Percentiles rank a stretch among this genome's conserved stretches.
phyloP scores from a whole-genome alignment of 2,113 vertebrate species.

The Dasypus novemcinctus region DNA sequence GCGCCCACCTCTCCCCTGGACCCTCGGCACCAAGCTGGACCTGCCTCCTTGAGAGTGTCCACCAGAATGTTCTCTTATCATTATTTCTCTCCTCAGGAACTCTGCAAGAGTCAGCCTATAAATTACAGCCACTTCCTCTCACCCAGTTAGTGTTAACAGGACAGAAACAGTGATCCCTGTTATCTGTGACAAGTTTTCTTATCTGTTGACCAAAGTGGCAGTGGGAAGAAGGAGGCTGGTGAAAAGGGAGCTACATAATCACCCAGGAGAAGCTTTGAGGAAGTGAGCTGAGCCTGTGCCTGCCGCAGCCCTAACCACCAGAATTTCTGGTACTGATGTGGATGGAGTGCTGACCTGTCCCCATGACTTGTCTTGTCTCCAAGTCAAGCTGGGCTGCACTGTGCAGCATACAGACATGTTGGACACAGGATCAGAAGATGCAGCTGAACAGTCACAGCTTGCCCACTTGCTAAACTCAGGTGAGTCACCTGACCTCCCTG shows the following conservation, averaged over 20 bases:
- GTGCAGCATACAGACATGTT: neutral
- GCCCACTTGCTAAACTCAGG: neutral
- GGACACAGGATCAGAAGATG: neutral
- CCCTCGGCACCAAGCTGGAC: accelerated
- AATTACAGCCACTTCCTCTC: neutral
- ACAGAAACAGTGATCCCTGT: neutral
- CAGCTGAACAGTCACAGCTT: neutral
- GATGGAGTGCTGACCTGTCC: neutral
- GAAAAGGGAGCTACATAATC: neutral
- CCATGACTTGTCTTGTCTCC: too few relatives aligned
- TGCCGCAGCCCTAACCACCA: neutral
- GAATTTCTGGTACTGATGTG: neutral
- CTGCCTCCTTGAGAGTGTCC: neutral
- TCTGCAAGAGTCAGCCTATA: neutral
- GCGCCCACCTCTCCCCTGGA: neutral
- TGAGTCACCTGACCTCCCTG: neutral
- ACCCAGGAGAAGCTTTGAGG: neutral
- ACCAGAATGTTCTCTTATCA: neutral
- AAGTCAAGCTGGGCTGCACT: neutral
- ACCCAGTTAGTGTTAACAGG: neutral
- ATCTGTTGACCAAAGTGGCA: neutral
- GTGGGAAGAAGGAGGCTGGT: neutral
- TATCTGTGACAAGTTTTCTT: neutral
- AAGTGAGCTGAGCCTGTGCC: neutral
- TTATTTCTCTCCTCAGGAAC: neutral